Evolutionary conservation across 2,888 invertebrate species (phyloP).

Genomic region (Monochamus alternatus): DNA sequence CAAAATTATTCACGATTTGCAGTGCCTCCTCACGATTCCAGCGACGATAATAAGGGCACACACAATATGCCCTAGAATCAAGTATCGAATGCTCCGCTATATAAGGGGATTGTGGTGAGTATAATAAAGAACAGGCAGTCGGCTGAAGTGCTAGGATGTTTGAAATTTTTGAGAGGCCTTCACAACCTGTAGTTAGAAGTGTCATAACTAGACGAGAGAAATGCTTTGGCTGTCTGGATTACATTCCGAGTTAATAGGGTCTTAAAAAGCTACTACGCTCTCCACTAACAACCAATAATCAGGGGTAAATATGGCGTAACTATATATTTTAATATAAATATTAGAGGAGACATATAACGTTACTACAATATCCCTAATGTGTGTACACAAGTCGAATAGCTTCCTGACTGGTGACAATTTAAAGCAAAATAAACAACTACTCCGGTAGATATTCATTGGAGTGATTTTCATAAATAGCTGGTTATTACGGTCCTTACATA

Average conservation of each 20-base stretch:
- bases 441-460: slow-evolving; percentile 1
- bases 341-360: slow-evolving; percentile 11
- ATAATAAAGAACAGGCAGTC: slow-evolving; percentile 46
- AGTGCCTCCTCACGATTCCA: not conserved
- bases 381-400: not conserved
- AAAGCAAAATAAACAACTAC: slow-evolving; percentile 4
- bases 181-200: slow-evolving; percentile 46
- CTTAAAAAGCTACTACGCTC: slow-evolving; percentile 18
- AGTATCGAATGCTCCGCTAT: slow-evolving; percentile 38
- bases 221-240: slow-evolving; percentile 21
- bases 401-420: not conserved
- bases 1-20: too few relatives aligned
- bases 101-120: slow-evolving; percentile 33
- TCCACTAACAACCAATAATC: slow-evolving; percentile 31
- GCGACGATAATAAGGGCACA: slow-evolving; percentile 14
- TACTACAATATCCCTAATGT: slow-evolving; percentile 18
- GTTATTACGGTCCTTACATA: not conserved
- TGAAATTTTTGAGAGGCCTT: slow-evolving; percentile 41
- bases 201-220: slow-evolving; percentile 32
- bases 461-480: slow-evolving; percentile 1
- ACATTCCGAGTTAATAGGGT: slow-evolving; percentile 18
- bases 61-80: slow-evolving; percentile 43
- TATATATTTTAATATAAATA: slow-evolving; percentile 29
- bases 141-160: slow-evolving; percentile 42
- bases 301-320: slow-evolving; percentile 21